Evolutionary conservation across 2,888 invertebrate genomes (phyloP).

Genomic region (Platycnemis pennipes): DNA sequence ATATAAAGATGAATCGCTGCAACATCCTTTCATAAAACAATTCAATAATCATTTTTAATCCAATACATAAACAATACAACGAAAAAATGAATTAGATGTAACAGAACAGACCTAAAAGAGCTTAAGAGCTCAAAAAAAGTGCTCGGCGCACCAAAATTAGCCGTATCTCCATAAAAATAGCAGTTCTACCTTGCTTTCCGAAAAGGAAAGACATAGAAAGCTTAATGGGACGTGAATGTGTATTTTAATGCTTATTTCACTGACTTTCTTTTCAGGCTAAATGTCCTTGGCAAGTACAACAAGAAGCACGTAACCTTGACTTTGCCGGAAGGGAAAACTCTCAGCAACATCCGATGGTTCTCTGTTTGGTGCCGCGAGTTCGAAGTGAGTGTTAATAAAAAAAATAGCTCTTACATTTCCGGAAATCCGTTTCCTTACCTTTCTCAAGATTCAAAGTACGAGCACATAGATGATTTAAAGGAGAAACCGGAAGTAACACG

Average conservation of each 20-base stretch:
- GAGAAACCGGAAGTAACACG: not conserved
- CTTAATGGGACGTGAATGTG: not conserved
- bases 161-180: not conserved
- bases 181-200: not conserved
- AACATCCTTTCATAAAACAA: too few relatives aligned
- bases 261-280: conserved; percentile 80
- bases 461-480: not conserved
- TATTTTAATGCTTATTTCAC: not conserved
- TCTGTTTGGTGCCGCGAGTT: conserved; percentile 96
- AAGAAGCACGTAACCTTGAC: conserved; percentile 91
- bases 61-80: too few relatives aligned
- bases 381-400: conserved; percentile 83
- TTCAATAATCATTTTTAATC: too few relatives aligned
- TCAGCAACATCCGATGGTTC: conserved; percentile 92
- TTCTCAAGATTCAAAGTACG: not conserved
- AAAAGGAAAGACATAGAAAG: not conserved
- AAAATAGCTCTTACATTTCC: not conserved
- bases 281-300: conserved; percentile 89
- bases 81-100: too few relatives aligned
- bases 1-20: too few relatives aligned
- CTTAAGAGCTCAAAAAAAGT: too few relatives aligned
- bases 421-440: not conserved
- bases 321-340: conserved; percentile 92
- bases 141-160: not conserved
- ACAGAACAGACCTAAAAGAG: too few relatives aligned